Percentiles rank a stretch among this genome's conserved stretches.
Evolutionary conservation across 2,113 vertebrate species (phyloP).

Genomic region (Scomber japonicus): DNA sequence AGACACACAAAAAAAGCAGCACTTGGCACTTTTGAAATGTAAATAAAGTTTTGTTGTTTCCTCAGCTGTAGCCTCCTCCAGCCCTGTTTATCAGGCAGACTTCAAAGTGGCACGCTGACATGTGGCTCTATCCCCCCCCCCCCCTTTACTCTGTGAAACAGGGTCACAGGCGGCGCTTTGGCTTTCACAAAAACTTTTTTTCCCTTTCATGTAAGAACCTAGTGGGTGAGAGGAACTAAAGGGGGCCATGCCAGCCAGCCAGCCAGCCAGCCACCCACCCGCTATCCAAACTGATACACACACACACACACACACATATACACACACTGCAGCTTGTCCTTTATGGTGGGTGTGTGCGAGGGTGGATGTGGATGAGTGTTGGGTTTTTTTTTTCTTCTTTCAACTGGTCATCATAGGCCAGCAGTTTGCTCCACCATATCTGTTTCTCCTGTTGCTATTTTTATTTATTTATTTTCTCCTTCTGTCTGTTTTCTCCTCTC

Average conservation of each 20-base stretch:
- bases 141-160: conserved; percentile 67
- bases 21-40: conserved; percentile 80
- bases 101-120: conserved; percentile 80
- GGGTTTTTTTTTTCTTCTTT: conserved; percentile 24
- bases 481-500: conserved; percentile 52
- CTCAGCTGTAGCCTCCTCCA: conserved; percentile 73
- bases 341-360: conserved; percentile 29
- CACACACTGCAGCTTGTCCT: conserved; percentile 36
- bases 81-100: conserved; percentile 79
- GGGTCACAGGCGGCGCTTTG: conserved; percentile 74
- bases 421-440: conserved; percentile 56
- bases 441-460: conserved; percentile 11
- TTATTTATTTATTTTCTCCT: conserved; percentile 41
- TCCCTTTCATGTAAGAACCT: conserved; percentile 79
- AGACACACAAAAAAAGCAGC: conserved; percentile 54
- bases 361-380: conserved; percentile 29
- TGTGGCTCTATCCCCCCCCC: conserved; percentile 70
- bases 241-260: conserved; percentile 67
- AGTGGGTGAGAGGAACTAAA: conserved; percentile 75
- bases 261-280: conserved; percentile 54
- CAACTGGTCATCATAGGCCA: conserved; percentile 45
- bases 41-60: conserved; percentile 82
- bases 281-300: conserved; percentile 51
- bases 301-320: conserved; percentile 21
- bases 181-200: conserved; percentile 70